phyloP scores from a whole-genome alignment of 1,140 invertebrate genomes.

The Gryllus bimaculatus region DNA sequence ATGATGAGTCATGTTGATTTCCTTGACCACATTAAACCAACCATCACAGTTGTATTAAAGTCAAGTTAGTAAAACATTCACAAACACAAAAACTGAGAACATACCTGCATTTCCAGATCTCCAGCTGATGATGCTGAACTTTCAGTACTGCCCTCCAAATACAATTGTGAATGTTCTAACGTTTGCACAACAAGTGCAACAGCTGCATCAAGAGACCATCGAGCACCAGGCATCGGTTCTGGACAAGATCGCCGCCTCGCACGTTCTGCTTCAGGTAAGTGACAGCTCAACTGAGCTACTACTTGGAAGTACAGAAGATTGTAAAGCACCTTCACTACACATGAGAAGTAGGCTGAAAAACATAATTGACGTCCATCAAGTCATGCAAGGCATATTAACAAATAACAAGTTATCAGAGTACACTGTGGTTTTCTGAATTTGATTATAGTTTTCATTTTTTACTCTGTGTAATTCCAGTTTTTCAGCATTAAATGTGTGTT shows the following conservation, averaged over 20 bases:
- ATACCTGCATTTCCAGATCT: background rate
- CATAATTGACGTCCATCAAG: slow-evolving; percentile 6
- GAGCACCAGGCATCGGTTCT: background rate
- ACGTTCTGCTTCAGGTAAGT: slow-evolving; percentile 45
- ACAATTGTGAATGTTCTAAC: slow-evolving; percentile 41
- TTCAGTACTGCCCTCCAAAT: slow-evolving; percentile 36
- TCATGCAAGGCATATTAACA: too few relatives aligned
- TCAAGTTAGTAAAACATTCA: too few relatives aligned
- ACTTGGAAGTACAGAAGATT: slow-evolving; percentile 85
- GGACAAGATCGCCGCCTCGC: slow-evolving; percentile 22
- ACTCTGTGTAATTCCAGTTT: too few relatives aligned
- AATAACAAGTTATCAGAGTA: too few relatives aligned
- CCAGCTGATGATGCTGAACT: background rate
- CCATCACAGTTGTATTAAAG: too few relatives aligned
- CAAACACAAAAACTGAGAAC: background rate
- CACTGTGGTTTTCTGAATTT: too few relatives aligned
- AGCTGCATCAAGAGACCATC: slow-evolving; percentile 24
- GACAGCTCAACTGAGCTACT: slow-evolving; percentile 58
- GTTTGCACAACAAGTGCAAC: slow-evolving; percentile 39
- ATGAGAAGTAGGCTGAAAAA: slow-evolving; percentile 72
- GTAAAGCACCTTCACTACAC: slow-evolving; percentile 75
- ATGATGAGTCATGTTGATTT: too few relatives aligned
- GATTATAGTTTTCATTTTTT: too few relatives aligned
- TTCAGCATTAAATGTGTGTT: too few relatives aligned
- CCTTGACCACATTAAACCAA: too few relatives aligned